Conservation (phyloP, 2,797 vertebrate genomes). For the Thaleichthys pacificus region DNA sequence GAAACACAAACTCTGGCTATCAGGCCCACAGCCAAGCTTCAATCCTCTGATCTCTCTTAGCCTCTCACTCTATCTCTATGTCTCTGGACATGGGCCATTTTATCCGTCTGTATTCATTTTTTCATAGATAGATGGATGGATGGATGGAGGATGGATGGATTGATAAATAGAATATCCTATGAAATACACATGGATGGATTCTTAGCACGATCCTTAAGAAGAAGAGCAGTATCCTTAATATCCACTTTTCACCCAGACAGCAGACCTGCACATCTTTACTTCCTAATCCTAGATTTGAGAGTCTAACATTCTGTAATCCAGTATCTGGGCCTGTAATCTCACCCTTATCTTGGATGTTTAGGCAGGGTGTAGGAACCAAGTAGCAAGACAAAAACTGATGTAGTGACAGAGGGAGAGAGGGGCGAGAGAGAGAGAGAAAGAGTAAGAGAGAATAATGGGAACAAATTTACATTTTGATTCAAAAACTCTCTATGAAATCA, state of each 20-base stretch:
- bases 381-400: no score
- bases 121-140: not conserved
- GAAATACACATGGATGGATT: no score
- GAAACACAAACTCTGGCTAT: slow-evolving; percentile 54
- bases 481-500: no score
- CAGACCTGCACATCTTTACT: not conserved
- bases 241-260: no score
- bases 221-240: no score
- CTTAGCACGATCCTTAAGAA: no score
- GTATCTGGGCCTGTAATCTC: not conserved
- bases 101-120: not conserved
- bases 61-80: slow-evolving; percentile 14
- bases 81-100: not conserved
- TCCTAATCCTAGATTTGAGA: not conserved
- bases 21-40: slow-evolving; percentile 59
- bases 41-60: slow-evolving; percentile 51
- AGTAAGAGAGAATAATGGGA: not conserved
- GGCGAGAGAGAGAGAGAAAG: not conserved
- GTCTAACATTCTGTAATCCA: not conserved
- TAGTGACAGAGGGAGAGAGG: no score
- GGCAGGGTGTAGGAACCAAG: no score
- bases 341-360: not conserved
- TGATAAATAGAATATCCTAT: not conserved
- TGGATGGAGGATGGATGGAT: not conserved
- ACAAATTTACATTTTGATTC: no score